A percentile compares a stretch with the other conserved stretches of the same genome.
These are phyloP conservation scores for Hippoglossus stenolepis DNA, from an alignment of 2,113 vertebrate genomes.

Conservation along the genomic window DNA sequence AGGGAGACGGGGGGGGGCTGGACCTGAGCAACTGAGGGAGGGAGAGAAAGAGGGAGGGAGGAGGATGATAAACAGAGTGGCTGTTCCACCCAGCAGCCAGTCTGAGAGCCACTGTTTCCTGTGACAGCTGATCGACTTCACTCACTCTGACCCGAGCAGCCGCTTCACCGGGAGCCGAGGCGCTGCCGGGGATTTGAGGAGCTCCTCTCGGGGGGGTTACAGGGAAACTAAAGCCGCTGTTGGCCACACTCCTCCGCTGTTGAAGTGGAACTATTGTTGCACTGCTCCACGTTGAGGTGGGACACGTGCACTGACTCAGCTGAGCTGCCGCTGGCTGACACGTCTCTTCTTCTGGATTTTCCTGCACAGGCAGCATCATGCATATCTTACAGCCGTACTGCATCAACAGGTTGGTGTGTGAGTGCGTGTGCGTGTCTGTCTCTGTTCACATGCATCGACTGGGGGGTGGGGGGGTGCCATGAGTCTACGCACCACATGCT, in stretches of 20 bases:
- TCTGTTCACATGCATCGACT: neutral
- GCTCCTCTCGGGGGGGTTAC: neutral
- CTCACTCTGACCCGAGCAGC: neutral
- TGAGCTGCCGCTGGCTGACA: too few relatives aligned
- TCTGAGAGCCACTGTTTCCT: constrained; percentile 18
- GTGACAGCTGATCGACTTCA: constrained; percentile 4
- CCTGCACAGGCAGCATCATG: constrained; percentile 61
- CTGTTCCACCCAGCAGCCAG: constrained; percentile 50
- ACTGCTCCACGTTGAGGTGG: neutral
- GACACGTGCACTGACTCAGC: constrained; percentile 11
- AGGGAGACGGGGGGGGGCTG: constrained; percentile 41
- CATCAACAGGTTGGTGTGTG: constrained; percentile 79
- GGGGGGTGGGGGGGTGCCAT: too few relatives aligned
- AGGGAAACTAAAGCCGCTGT: neutral
- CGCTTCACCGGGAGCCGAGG: neutral
- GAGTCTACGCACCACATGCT: too few relatives aligned
- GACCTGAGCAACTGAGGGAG: constrained; percentile 21
- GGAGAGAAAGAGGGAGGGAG: constrained; percentile 30
- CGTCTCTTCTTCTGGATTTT: constrained; percentile 7
- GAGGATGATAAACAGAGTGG: constrained; percentile 55
- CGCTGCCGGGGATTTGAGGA: constrained; percentile 9
- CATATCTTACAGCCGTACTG: constrained; percentile 79
- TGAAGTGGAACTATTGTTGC: too few relatives aligned
- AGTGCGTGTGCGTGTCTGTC: neutral
- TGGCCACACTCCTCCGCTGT: neutral